Percentiles rank a stretch among this genome's conserved stretches.
phyloP scores from a whole-genome alignment of 2,888 invertebrate species.

The Lacanobia oleracea region DNA sequence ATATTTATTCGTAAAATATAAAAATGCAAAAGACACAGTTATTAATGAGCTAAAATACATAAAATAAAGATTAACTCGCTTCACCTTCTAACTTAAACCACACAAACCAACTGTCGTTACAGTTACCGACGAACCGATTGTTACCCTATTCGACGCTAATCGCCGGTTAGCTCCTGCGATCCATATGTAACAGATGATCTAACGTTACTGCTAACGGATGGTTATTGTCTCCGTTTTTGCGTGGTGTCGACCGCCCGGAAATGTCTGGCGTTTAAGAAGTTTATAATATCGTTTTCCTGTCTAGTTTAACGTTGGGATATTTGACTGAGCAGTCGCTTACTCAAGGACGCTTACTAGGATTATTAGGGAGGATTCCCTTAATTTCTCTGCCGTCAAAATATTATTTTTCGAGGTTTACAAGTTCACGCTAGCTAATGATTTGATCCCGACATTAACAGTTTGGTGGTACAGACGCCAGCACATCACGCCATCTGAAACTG shows the following conservation, averaged over 20 bases:
- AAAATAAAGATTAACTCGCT: not conserved
- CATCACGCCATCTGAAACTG: too few relatives aligned
- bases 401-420: too few relatives aligned
- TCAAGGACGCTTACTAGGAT: too few relatives aligned
- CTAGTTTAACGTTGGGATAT: too few relatives aligned
- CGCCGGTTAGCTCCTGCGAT: constrained; percentile 65
- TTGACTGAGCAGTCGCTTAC: too few relatives aligned
- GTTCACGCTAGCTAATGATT: too few relatives aligned
- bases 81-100: constrained; percentile 16
- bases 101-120: constrained; percentile 36
- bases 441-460: too few relatives aligned
- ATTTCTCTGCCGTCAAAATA: too few relatives aligned
- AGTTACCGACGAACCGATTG: constrained; percentile 62
- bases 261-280: not conserved
- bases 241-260: constrained; percentile 41
- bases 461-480: too few relatives aligned
- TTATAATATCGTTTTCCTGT: too few relatives aligned
- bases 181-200: constrained; percentile 68
- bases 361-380: too few relatives aligned
- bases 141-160: constrained; percentile 63
- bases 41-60: not conserved
- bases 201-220: constrained; percentile 64
- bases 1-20: too few relatives aligned
- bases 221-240: constrained; percentile 60
- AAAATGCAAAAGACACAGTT: not conserved